Percentiles rank a stretch among this genome's conserved stretches.
phyloP scores from a whole-genome alignment of 2,797 vertebrate species.

The Columba guinea region DNA sequence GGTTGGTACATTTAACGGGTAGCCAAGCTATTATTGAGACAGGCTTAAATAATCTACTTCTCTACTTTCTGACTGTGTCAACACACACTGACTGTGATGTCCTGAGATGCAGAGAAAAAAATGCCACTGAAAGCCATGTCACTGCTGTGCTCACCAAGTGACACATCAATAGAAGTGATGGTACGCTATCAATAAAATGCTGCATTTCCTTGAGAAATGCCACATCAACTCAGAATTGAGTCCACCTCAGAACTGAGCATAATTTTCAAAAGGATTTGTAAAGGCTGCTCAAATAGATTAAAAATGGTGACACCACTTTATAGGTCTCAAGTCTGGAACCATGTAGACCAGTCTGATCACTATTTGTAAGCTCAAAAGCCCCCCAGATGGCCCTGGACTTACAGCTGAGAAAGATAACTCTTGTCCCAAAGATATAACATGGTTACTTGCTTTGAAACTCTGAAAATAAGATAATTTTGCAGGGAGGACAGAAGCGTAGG shows the following conservation, averaged over 20 bases:
- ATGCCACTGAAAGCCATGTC: not conserved
- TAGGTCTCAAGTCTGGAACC: not conserved
- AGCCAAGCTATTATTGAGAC: not conserved
- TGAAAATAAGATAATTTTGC: not conserved
- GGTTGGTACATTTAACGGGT: not conserved
- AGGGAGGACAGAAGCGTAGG: not conserved
- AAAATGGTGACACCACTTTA: not conserved
- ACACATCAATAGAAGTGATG: not conserved
- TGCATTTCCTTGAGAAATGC: not conserved
- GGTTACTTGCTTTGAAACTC: not conserved
- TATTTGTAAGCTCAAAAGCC: not conserved
- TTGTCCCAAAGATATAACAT: not conserved
- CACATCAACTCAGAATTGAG: not conserved
- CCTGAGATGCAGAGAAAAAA: not conserved
- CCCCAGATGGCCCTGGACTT: not conserved
- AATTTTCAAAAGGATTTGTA: not conserved
- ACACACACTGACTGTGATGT: not conserved
- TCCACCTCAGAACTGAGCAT: not conserved
- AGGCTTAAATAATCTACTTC: not conserved
- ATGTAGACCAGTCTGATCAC: not conserved
- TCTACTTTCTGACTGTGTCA: not conserved
- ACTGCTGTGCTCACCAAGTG: not conserved
- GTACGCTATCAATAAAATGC: not conserved
- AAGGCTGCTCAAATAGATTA: not conserved
- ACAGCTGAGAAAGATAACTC: not conserved